Conservation (phyloP, 2,797 vertebrate genomes). For the Intellagama lesueurii region DNA sequence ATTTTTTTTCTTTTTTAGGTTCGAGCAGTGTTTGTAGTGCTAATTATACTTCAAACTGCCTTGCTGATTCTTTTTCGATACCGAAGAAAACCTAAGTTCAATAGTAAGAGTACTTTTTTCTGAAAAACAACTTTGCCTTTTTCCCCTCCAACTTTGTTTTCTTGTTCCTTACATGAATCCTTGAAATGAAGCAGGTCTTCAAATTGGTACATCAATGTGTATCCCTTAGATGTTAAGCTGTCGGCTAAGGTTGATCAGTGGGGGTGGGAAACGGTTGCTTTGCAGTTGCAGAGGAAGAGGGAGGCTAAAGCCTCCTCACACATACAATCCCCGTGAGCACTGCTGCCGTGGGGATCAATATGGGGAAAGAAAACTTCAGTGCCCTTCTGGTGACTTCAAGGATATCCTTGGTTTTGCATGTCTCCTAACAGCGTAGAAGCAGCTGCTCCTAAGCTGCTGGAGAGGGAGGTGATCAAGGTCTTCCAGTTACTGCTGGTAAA, state of each 20-base stretch:
- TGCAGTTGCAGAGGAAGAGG: neutral
- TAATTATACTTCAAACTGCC: slow-evolving; percentile 83
- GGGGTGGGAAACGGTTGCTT: too few relatives aligned
- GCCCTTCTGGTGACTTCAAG: neutral
- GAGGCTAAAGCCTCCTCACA: neutral
- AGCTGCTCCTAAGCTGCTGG: too few relatives aligned
- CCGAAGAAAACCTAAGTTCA: slow-evolving; percentile 77
- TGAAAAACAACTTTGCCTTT: neutral
- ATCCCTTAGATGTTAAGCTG: neutral
- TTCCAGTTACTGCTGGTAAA: too few relatives aligned
- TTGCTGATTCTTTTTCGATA: slow-evolving; percentile 87
- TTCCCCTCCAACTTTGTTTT: neutral
- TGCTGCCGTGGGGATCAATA: neutral
- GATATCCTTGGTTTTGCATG: neutral
- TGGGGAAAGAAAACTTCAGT: neutral
- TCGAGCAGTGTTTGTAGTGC: slow-evolving; percentile 82
- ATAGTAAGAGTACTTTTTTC: slow-evolving; percentile 80
- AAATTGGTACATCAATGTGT: neutral
- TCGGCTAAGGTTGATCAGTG: neutral
- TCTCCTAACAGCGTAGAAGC: too few relatives aligned
- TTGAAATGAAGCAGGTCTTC: neutral
- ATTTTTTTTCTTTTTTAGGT: slow-evolving; percentile 74
- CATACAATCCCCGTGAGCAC: neutral
- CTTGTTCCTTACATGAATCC: neutral
- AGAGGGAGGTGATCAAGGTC: too few relatives aligned